Evolutionary conservation across 2,797 vertebrate genomes (phyloP).

Genomic region (Eleutherodactylus coqui): DNA sequence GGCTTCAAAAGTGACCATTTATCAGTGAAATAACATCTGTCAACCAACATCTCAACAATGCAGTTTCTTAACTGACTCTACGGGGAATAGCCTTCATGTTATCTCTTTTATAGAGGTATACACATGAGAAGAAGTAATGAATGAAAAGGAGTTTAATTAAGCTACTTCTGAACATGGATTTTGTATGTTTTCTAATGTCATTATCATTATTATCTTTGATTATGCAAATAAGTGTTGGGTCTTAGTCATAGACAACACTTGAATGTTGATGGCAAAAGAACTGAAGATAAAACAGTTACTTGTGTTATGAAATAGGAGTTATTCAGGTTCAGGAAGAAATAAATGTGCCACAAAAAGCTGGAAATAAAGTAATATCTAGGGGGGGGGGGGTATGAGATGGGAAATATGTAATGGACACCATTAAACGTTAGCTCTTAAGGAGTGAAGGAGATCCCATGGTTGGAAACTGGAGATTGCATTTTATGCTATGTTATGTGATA

Average conservation of each 20-base stretch:
- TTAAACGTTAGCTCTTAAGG: neutral
- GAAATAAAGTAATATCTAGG: neutral
- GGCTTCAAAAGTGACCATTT: conserved; percentile 59
- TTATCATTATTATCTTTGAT: conserved; percentile 61
- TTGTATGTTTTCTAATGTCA: conserved; percentile 60
- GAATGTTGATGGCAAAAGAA: conserved; percentile 10
- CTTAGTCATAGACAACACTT: conserved; percentile 9
- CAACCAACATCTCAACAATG: conserved; percentile 52
- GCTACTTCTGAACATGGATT: conserved; percentile 59
- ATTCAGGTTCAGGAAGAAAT: neutral
- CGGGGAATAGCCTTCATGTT: conserved; percentile 49
- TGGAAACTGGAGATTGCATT: no score
- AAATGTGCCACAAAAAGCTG: neutral
- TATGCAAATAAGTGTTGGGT: conserved; percentile 53
- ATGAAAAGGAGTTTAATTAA: conserved; percentile 60
- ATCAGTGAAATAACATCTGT: conserved; percentile 59
- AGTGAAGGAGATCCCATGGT: no score
- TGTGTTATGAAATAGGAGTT: neutral
- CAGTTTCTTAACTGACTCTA: conserved; percentile 46
- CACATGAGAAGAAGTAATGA: conserved; percentile 51
- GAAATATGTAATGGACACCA: neutral
- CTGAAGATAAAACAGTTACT: neutral
- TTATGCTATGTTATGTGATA: no score
- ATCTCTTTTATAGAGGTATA: conserved; percentile 47
- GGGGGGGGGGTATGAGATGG: neutral